A percentile compares a stretch with the other conserved stretches of the same genome.
Conservation (phyloP, 2,797 vertebrate genomes). For the Sardinella longiceps region DNA sequence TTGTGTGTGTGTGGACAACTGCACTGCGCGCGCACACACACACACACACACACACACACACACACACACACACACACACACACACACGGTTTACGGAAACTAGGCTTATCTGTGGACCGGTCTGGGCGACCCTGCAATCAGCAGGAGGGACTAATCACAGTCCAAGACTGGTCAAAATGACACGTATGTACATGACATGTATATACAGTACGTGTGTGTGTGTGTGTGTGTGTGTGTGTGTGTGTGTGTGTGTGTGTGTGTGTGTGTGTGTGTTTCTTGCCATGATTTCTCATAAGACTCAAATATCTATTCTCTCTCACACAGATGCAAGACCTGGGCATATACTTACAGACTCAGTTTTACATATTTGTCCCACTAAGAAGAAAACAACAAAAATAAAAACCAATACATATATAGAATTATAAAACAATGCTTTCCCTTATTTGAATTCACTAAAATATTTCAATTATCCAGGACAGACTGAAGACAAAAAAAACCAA, state of each 20-base stretch:
- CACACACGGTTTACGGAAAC: neutral
- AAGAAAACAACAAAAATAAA: neutral
- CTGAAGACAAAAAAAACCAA: neutral
- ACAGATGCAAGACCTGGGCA: conserved; percentile 8
- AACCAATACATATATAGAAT: neutral
- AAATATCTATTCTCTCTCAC: neutral
- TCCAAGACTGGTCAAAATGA: neutral
- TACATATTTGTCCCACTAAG: neutral
- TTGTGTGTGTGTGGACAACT: neutral
- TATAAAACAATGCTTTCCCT: neutral
- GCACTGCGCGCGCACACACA: neutral
- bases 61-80: no score
- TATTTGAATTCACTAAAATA: neutral
- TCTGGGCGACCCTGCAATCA: neutral
- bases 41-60: neutral
- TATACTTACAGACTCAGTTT: neutral
- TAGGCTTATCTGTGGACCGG: neutral
- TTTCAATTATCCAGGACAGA: neutral
- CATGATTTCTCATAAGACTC: conserved; percentile 6
- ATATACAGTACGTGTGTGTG: no score
- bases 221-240: neutral
- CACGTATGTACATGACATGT: no score
- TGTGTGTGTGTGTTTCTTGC: neutral
- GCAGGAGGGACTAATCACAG: neutral
- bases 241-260: neutral